phyloP scores from a whole-genome alignment of 2,888 invertebrate species.

The Xestobium rufovillosum region DNA sequence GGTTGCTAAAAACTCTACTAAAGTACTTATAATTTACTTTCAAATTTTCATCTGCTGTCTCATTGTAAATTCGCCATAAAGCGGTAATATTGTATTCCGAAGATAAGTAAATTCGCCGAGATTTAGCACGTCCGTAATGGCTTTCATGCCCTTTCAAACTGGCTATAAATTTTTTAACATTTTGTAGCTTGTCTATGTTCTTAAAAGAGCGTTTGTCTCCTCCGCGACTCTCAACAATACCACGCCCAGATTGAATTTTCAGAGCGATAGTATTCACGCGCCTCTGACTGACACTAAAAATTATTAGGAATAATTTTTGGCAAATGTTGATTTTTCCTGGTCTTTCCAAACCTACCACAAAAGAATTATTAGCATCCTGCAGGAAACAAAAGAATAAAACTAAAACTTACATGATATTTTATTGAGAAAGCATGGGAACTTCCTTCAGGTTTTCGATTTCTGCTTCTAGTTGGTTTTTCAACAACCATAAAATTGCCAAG shows the following conservation, averaged over 20 bases:
- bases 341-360: slow-evolving; percentile 12
- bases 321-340: slow-evolving; percentile 11
- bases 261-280: slow-evolving; percentile 12
- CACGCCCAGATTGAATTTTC: slow-evolving; percentile 12
- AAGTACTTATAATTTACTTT: too few species aligned
- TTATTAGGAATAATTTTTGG: slow-evolving; percentile 11
- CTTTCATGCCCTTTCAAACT: slow-evolving; percentile 13
- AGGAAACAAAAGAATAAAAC: slow-evolving; percentile 5
- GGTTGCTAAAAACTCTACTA: slow-evolving; percentile 18
- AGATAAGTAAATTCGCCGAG: slow-evolving; percentile 10
- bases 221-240: slow-evolving; percentile 13
- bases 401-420: too few species aligned
- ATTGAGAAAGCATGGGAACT: slow-evolving; percentile 9
- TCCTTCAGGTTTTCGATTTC: slow-evolving; percentile 10
- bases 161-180: too few species aligned
- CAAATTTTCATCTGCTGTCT: too few species aligned
- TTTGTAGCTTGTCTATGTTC: too few species aligned
- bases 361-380: slow-evolving; percentile 1
- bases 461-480: too few species aligned
- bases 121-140: slow-evolving; percentile 13
- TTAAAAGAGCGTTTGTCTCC: too few species aligned
- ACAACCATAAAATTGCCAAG: slow-evolving; percentile 10
- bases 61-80: slow-evolving; percentile 11
- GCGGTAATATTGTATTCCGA: too few species aligned
- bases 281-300: slow-evolving; percentile 12